Base-by-base conservation (phyloP, 2,888 invertebrate species). In the Dynastes maya region DNA sequence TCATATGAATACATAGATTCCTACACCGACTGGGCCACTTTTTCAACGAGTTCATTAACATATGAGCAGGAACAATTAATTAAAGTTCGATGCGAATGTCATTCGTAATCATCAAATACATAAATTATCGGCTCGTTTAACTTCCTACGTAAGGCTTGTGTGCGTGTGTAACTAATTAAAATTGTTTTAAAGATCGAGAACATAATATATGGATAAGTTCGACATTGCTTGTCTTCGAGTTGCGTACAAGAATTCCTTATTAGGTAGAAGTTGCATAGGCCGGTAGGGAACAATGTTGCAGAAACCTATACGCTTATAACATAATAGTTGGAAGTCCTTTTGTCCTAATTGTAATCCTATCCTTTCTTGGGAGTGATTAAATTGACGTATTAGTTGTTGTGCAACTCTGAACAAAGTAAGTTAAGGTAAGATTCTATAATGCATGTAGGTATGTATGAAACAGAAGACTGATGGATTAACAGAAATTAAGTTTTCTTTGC, bases 51-150 rank as follows among this genome's bases (percentile, higher is more conserved):
- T 67, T 67, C 65, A 67, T 67, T 67, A 67, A 49, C 45, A 67
- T 67, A 32, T 27, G 49, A 67, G 22, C 67, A 45, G 67, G 67
- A 67, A 49, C 67, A 67, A 67, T 67, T 67, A 67, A 67, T 67
- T 67, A 27, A 45, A 27, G 8, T 67, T 45, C 27, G 45, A 49
- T 67, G 67, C 67, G 49, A 67, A 67, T 67, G 45, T 67, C 67
- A 67, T 67, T 45, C 32, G 22, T 67, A 67, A 67, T 67, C 67
- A 67, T 67, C 67, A 32, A 22, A 16, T 45, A 67, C 32, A 67
- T 67, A 67, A 67, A 67, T 67, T 67, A 45, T 40, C 45, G 45
- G 22, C 49, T 49, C 45, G 22, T 67, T 67, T 67, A 67, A 67
- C 49, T 45, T 67, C 67, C 45, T 67, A 67, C 45, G 32, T 49